Base-by-base conservation (phyloP, 2,888 invertebrate species). In the Hedychridium roseum region DNA sequence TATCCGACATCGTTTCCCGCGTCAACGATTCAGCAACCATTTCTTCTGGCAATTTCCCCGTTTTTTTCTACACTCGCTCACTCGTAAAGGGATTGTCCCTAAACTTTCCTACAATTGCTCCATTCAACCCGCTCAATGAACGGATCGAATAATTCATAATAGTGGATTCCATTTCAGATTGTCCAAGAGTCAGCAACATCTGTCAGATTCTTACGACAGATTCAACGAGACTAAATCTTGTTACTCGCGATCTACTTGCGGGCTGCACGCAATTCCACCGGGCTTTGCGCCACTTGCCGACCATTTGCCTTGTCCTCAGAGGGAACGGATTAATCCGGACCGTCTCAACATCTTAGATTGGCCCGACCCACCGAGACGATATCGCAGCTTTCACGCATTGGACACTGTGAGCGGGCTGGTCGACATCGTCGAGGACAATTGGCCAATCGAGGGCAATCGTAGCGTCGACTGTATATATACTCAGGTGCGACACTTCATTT, bases 341-440 rank as follows among this genome's bases (percentile, higher is more conserved):
- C 72, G 74, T 18, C 52, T 78, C 16, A 77, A 78, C 43, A 78
- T 78, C 32, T 70, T 78, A 43, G 70, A 78, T 32, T 78, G 78
- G 78, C 78, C 78, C 1, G 69, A 73, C 20, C 69, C 71, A 3
- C 68, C 71, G 1, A 67, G 70, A 49, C 68, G 73, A 1, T 78
- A 75, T 42, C 66, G 73, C 39, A 79, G 78, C 44, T 71, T 76
- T 18, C 78, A 78, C 50, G 70, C 73, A 43, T 67, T 79, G 31
- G 76, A 79, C 49, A 74, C 69, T 32, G 78, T 79, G 37, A 73
- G 70, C 37, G 78, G 76, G 3, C 64, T 79, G 49, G 77, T 79
- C n/a, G 78, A 79, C 36, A 72, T 79, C 21, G 71, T 79, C 42
- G 78, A 79, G 48, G 77, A 78, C 50, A 66, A 70, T 47, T 78